A percentile compares a stretch with the other conserved stretches of the same genome.
phyloP scores from a whole-genome alignment of 2,888 invertebrate species.

The Fragum whitleyi region DNA sequence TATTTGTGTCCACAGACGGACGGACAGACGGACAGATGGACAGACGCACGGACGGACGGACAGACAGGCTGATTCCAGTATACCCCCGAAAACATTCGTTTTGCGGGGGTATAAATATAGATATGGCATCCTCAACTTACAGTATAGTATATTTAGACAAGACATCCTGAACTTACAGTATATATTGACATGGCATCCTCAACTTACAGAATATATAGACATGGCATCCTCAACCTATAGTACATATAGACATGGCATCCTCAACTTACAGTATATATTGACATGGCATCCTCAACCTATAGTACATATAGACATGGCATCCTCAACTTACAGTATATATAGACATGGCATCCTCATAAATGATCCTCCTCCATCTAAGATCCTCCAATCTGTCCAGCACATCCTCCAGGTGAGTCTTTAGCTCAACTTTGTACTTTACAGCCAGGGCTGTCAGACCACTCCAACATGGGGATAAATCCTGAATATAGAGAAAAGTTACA shows the following conservation, averaged over 20 bases:
- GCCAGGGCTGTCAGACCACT: slow-evolving; percentile 79
- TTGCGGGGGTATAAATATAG: too few relatives aligned
- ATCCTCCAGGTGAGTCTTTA: slow-evolving; percentile 76
- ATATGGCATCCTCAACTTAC: too few relatives aligned
- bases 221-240: slow-evolving; percentile 73
- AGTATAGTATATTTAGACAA: too few relatives aligned
- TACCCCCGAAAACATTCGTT: too few relatives aligned
- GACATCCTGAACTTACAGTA: slow-evolving; percentile 63
- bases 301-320: slow-evolving; percentile 71
- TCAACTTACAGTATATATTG: too few relatives aligned
- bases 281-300: slow-evolving; percentile 55
- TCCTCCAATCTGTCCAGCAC: slow-evolving; percentile 79
- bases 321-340: slow-evolving; percentile 76
- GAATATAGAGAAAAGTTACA: slow-evolving; percentile 26
- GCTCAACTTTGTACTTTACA: slow-evolving; percentile 77
- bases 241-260: too few relatives aligned
- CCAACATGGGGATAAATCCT: slow-evolving; percentile 69
- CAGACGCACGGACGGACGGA: too few relatives aligned
- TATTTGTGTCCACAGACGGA: too few relatives aligned
- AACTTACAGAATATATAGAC: slow-evolving; percentile 74
- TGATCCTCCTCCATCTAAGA: slow-evolving; percentile 73
- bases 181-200: slow-evolving; percentile 72
- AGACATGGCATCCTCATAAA: slow-evolving; percentile 69
- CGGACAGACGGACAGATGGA: too few relatives aligned
- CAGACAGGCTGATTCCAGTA: too few relatives aligned